These are phyloP conservation scores for Felis catus DNA, from an alignment of 2,113 vertebrate genomes.

Conservation along the genomic window F.catus_Fca126_mat1.0 CM031416.1:5734001-5734500, in stretches of 20 bases:
- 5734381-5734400: no score
- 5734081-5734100: neutral
- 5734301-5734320: no score
- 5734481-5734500: neutral
- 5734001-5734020: neutral
- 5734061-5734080: neutral
- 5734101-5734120: neutral
- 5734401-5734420: no score
- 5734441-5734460: no score
- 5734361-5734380: no score
- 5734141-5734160: neutral
- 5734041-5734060: neutral
- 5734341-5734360: no score
- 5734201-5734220: neutral
- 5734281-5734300: no score
- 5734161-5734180: neutral
- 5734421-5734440: no score
- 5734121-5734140: neutral
- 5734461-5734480: neutral
- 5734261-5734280: no score
- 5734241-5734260: no score
- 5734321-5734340: no score
- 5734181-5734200: neutral
- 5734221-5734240: neutral
- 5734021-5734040: neutral